Conservation (phyloP, 30 jellyfish, hydroid and myxozoan genomes). For the Catostylus mosaicus region DNA sequence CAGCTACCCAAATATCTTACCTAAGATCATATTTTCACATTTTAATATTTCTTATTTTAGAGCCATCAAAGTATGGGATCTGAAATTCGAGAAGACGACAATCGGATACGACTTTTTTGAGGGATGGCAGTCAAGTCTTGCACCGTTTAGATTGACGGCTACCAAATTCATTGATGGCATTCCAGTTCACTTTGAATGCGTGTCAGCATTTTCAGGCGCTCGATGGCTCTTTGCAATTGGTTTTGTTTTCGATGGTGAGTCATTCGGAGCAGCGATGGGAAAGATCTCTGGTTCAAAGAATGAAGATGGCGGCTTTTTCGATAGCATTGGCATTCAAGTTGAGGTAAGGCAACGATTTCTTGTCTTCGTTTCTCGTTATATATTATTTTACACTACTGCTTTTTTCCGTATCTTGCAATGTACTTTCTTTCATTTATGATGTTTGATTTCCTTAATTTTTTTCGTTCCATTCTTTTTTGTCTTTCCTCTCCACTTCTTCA, state of each 20-base stretch:
- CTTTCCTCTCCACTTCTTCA: not conserved
- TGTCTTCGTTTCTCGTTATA: too few species aligned
- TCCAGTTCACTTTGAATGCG: constrained; percentile 87
- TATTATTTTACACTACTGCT: too few species aligned
- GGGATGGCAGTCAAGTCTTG: constrained; percentile 67
- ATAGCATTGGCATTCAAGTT: constrained; percentile 85
- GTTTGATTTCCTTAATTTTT: too few species aligned
- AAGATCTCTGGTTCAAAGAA: constrained; percentile 79
- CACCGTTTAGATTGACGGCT: constrained; percentile 90
- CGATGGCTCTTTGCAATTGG: constrained; percentile 90
- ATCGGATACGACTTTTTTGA: constrained; percentile 84
- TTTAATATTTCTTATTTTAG: constrained; percentile 40
- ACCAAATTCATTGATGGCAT: constrained; percentile 81
- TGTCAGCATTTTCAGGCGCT: constrained; percentile 45
- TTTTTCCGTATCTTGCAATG: too few species aligned
- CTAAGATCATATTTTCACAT: not conserved
- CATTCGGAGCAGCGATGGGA: constrained; percentile 93
- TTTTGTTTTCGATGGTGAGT: constrained; percentile 89
- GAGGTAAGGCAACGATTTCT: constrained; percentile 51
- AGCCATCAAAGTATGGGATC: constrained; percentile 87
- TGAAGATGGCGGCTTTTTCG: constrained; percentile 88
- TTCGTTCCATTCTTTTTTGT: too few species aligned
- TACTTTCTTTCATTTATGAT: too few species aligned
- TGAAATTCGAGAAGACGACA: constrained; percentile 62
- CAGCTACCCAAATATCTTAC: too few species aligned